Base-by-base conservation (phyloP, 2,113 vertebrate genomes). In the Hemibates koningsi region DNA sequence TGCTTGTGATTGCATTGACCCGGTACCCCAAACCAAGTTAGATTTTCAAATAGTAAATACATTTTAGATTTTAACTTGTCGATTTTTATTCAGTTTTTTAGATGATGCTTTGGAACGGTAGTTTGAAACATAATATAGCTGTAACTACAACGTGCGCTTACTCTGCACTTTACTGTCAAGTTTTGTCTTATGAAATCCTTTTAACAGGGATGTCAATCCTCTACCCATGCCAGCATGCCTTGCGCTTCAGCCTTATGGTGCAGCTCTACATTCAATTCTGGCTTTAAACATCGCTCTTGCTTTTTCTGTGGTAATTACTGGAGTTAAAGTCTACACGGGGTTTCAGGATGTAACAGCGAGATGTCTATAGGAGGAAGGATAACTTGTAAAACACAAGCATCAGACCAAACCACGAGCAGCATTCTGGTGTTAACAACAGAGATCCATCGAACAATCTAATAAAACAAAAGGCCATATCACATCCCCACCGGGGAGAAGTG, bases 401-500 rank as follows among this genome's bases (percentile, higher is more conserved):
- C 73, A 66, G 45, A 90, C 86, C 80, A 83, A 85, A 81, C 34
- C 16, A 57, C 19, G 16, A 89, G 57, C 36, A 56, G 73, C 48
- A 43, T 86, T 83, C 27, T 29, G 45, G 19, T 59, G 32, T 89
- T 85, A 63, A 63, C 80, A 85, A 86, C 10, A 3, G 8, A 16
- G 29, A 59, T 87, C 66, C 81, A 53, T 71, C 87, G 78, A 68
- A 68, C 76, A 93, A 86, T 91, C 85, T 43, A 85, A 92, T 88
- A 88, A 92, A 91, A 81, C 16, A 45, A 41, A 85, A 83, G 88
- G 87, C 90, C 83, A 61, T 52, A 81, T 92, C 54, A 21, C 73
- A 63, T 29, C 78, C 82, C 89, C 73, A 32, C 29, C 43, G 54
- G 90, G 85, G 87, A 54, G 82, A 61, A 38, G 48, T 59, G 61